Percentiles rank a stretch among this genome's conserved stretches.
phyloP scores from a whole-genome alignment of 2,797 vertebrate genomes.

The Tinamus major region DNA sequence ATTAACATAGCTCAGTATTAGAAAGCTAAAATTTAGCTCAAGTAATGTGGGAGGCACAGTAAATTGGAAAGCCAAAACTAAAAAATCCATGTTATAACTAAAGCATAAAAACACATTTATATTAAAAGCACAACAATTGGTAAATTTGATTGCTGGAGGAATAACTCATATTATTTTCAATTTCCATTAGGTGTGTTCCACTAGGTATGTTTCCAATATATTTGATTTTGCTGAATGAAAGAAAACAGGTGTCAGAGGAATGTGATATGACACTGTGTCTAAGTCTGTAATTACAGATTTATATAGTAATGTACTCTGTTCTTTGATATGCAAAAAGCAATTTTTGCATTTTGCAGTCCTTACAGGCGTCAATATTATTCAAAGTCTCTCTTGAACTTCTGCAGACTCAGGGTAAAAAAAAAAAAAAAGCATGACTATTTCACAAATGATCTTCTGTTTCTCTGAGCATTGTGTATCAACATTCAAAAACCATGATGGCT shows the following conservation, averaged over 20 bases:
- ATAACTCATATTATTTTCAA: background rate
- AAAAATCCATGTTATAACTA: background rate
- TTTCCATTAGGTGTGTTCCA: background rate
- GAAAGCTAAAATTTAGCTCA: background rate
- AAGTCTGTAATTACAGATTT: background rate
- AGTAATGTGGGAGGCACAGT: background rate
- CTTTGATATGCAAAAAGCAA: background rate
- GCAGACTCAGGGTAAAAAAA: background rate
- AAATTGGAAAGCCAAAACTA: background rate
- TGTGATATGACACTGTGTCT: background rate
- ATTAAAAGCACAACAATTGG: background rate
- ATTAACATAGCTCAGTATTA: background rate
- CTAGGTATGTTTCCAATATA: background rate
- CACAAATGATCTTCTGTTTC: background rate
- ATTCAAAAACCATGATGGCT: background rate
- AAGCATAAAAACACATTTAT: background rate
- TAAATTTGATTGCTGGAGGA: background rate
- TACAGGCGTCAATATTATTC: background rate
- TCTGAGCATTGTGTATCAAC: background rate
- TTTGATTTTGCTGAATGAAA: background rate
- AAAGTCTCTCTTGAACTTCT: background rate
- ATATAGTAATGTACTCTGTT: background rate
- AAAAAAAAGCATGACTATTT: background rate
- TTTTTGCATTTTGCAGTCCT: background rate
- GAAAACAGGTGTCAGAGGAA: background rate